Evolutionary conservation across 2,888 invertebrate species (phyloP), one percentile per base, ranked within the genome.

Genomic region (Iphiclides podalirius): DNA sequence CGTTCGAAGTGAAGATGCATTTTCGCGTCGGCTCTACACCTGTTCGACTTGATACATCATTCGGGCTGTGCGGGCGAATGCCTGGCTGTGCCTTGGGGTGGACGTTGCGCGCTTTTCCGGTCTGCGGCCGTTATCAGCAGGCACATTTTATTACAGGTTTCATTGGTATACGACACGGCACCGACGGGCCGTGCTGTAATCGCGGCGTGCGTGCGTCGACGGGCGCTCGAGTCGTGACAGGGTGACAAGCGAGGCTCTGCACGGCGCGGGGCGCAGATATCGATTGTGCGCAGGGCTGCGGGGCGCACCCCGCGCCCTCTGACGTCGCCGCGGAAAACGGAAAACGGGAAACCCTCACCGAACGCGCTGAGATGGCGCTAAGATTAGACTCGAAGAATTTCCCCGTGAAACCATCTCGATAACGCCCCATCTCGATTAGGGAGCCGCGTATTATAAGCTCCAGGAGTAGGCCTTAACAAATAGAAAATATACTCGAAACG

Each of bases 1-100:
- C 95, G 94, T 84, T 98, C 98, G 83, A 98, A 97, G 90, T 98
- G 96, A 74, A 98, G 92, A 93, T 98, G 97, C 98, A 98, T 98
- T 79, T 78, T 84, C 53, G 55, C 54, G 56, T 58, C 55, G 59
- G 66, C 69, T 57, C 61, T 60, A 64, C 70, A 67, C 66, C 49
- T 49, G 43, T 58, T 66, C 53, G 67, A 60, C 61, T 60, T 46
- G 49, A 20, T 53, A 52, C 63, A 62, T 66, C 37, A n/a, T 31
- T 4, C 4, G 20, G 20, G 20, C 20, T 36, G 4, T 31, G 6
- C 4, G 20, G 20, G 20, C 20, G 20, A 20, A n/a, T n/a, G n/a
- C n/a, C n/a, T n/a, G n/a, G n/a, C n/a, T n/a, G n/a, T n/a, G n/a
- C n/a, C n/a, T n/a, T n/a, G n/a, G n/a, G n/a, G n/a, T n/a, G n/a